Conservation (phyloP, 30 jellyfish, hydroid and myxozoan genomes). For the Pelagia noctiluca region DNA sequence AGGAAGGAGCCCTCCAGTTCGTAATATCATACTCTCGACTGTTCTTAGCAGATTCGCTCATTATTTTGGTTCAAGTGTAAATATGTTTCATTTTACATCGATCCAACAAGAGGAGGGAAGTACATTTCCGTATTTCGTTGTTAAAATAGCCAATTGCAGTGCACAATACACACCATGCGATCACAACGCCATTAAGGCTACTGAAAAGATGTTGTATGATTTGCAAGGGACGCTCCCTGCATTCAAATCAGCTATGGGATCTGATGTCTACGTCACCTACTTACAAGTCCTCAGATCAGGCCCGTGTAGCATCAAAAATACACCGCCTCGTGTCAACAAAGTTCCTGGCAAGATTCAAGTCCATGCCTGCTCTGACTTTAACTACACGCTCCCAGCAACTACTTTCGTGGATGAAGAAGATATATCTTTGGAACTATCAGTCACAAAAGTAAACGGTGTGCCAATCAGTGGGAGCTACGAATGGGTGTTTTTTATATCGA, state of each 20-base stretch:
- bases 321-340: conserved; percentile 64
- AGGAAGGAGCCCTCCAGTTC: conserved; percentile 21
- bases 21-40: conserved; percentile 29
- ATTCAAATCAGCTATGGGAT: conserved; percentile 59
- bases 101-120: conserved; percentile 28
- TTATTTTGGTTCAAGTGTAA: conserved; percentile 53
- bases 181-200: background rate
- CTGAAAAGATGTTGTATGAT: conserved; percentile 18
- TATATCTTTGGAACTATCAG: conserved; percentile 43
- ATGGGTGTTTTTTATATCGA: conserved; percentile 66
- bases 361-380: conserved; percentile 72
- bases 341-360: conserved; percentile 68
- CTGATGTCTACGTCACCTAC: conserved; percentile 40
- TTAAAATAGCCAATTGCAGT: conserved; percentile 67
- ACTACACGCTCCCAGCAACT: conserved; percentile 44
- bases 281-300: conserved; percentile 62
- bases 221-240: conserved; percentile 44
- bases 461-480: conserved; percentile 69
- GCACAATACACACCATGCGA: conserved; percentile 80
- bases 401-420: conserved; percentile 89
- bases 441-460: conserved; percentile 68
- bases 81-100: conserved; percentile 23
- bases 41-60: conserved; percentile 42
- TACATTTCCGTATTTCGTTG: conserved; percentile 52
- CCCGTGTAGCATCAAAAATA: conserved; percentile 66